A percentile compares a stretch with the other conserved stretches of the same genome.
These are phyloP conservation scores for Columba livia DNA, from an alignment of 2,113 vertebrate genomes.

Conservation along the genomic window DNA sequence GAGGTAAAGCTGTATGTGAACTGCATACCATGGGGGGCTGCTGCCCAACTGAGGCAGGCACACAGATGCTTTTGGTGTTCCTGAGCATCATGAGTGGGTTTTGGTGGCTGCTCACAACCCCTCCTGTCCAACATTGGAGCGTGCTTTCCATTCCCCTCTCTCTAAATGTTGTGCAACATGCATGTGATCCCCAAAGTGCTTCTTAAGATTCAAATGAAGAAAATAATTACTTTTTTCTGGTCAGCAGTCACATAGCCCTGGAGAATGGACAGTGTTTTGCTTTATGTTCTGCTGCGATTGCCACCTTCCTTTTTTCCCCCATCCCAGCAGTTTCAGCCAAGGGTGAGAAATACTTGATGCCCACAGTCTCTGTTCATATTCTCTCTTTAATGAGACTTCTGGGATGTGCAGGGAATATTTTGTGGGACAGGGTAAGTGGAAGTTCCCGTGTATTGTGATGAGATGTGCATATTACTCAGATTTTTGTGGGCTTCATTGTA, in stretches of 20 bases:
- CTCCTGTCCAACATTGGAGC: neutral
- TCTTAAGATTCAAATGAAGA: constrained; percentile 12
- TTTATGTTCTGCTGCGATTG: constrained; percentile 27
- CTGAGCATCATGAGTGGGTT: neutral
- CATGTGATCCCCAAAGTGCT: neutral
- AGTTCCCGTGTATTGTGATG: constrained; percentile 54
- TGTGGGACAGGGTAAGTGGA: neutral
- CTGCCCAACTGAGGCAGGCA: neutral
- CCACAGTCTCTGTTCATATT: neutral
- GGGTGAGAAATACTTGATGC: constrained; percentile 52
- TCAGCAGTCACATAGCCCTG: neutral
- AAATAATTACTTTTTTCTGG: constrained; percentile 42
- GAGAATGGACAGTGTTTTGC: constrained; percentile 3
- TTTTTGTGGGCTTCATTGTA: constrained; percentile 64
- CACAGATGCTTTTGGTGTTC: neutral
- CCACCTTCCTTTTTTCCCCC: neutral
- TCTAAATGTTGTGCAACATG: neutral
- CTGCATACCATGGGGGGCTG: neutral
- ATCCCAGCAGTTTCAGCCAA: neutral
- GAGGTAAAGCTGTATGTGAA: constrained; percentile 24
- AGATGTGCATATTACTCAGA: constrained; percentile 50
- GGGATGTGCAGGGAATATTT: constrained; percentile 27
- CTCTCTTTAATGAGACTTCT: constrained; percentile 8
- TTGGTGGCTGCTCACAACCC: neutral
- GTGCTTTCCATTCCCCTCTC: neutral